Evolutionary conservation across 1,140 invertebrate species (phyloP).

Genomic region (Drosophila erecta): DNA sequence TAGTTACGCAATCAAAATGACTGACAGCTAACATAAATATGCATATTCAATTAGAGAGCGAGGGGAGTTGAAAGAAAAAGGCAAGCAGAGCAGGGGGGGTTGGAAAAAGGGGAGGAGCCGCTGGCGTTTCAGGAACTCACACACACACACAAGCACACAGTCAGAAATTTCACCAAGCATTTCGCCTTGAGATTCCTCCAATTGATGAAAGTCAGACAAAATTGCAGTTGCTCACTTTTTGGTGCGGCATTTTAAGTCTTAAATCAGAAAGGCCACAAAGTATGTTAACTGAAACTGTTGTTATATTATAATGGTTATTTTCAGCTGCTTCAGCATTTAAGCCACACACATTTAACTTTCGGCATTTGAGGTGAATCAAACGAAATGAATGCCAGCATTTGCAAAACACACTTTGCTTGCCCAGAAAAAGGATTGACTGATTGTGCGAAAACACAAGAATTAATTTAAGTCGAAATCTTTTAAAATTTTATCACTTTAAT

Average conservation of each 20-base stretch:
- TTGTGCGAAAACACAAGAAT: background rate
- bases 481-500: too few relatives aligned
- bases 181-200: slow-evolving; percentile 28
- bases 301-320: background rate
- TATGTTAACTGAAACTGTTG: background rate
- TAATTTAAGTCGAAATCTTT: background rate
- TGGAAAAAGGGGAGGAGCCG: background rate
- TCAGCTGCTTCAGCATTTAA: background rate
- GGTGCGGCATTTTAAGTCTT: slow-evolving; percentile 1
- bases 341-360: background rate
- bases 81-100: slow-evolving; percentile 21
- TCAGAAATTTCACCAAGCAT: slow-evolving; percentile 6
- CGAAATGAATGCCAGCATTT: background rate
- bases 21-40: slow-evolving; percentile 50
- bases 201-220: slow-evolving; percentile 23
- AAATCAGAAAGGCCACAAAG: slow-evolving; percentile 10
- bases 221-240: slow-evolving; percentile 24
- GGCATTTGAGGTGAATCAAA: background rate
- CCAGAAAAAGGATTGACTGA: background rate
- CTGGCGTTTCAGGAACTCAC: slow-evolving; percentile 8
- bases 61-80: slow-evolving; percentile 33
- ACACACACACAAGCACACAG: background rate
- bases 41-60: slow-evolving; percentile 54
- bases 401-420: background rate
- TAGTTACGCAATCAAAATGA: slow-evolving; percentile 52